These are phyloP conservation scores for Mus minutoides DNA, from an alignment of 2,797 vertebrate genomes.

Conservation along the genomic window DNA sequence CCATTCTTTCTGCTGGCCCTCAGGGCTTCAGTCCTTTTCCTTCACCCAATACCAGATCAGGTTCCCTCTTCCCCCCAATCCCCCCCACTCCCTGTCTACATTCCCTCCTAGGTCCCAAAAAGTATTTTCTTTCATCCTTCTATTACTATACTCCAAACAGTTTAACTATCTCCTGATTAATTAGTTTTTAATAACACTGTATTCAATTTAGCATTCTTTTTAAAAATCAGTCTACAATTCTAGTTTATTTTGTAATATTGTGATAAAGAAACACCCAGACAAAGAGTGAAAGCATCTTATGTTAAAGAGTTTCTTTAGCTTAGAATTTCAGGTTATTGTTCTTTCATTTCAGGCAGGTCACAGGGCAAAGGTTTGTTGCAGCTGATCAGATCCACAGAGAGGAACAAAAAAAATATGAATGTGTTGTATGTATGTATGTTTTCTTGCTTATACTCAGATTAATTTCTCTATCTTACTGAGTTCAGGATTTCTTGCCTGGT, in stretches of 20 bases:
- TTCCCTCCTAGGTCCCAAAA: background rate
- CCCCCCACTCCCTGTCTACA: no score
- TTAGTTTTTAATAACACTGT: background rate
- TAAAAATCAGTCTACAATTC: background rate
- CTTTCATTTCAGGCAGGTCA: background rate
- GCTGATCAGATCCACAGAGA: background rate
- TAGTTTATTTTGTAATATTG: background rate
- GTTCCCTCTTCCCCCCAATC: no score
- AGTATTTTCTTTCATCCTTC: rapidly evolving
- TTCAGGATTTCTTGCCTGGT: background rate
- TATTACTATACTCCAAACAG: no score
- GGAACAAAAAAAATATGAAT: background rate
- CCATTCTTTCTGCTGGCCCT: no score
- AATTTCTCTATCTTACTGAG: background rate
- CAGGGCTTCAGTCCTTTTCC: no score
- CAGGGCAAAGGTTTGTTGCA: background rate
- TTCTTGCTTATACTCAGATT: background rate
- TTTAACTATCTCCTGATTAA: background rate
- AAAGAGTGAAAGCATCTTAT: background rate
- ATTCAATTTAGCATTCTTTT: background rate
- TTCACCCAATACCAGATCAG: no score
- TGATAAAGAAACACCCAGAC: background rate
- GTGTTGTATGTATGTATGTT: background rate
- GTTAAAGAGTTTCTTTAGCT: background rate
- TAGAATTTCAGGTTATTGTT: background rate